A percentile compares a stretch with the other conserved stretches of the same genome.
phyloP scores from a whole-genome alignment of 2,113 vertebrate genomes.

The Heterotis niloticus region DNA sequence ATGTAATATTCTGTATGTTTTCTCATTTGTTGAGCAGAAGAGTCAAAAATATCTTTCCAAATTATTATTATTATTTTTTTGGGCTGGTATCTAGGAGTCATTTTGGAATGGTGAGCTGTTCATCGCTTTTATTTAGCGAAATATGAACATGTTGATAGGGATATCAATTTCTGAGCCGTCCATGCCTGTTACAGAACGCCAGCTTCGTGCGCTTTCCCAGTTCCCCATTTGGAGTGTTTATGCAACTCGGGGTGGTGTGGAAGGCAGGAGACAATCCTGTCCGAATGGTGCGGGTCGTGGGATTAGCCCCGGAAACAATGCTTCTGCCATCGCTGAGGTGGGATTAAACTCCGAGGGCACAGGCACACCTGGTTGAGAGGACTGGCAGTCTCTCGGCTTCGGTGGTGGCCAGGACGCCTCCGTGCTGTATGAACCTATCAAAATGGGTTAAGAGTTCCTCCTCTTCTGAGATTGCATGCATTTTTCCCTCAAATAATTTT shows the following conservation, averaged over 20 bases:
- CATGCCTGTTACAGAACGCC: no score
- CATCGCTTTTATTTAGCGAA: no score
- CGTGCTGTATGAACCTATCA: no score
- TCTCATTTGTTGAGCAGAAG: no score
- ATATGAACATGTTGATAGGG: no score
- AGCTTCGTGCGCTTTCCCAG: not conserved
- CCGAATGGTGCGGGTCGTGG: not conserved
- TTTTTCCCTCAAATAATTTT: conserved; percentile 20
- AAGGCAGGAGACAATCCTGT: conserved; percentile 12
- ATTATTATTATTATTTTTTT: not conserved
- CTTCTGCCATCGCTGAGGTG: not conserved
- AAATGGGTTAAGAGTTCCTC: not conserved
- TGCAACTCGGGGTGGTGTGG: not conserved
- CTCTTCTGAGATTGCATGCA: not conserved
- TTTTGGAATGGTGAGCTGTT: no score
- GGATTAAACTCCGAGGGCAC: not conserved
- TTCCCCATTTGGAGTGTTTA: not conserved
- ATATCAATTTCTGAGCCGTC: no score
- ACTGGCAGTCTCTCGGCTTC: not conserved
- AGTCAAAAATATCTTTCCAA: no score
- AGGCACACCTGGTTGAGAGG: conserved; percentile 6
- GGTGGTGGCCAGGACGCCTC: not conserved
- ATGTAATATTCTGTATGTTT: no score
- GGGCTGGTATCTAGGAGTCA: not conserved
- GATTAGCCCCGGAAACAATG: conserved; percentile 5